Evolutionary conservation across 2,888 invertebrate genomes (phyloP), one percentile per base, ranked within the genome.

Genomic region (Scaptomyza tumidula): DNA sequence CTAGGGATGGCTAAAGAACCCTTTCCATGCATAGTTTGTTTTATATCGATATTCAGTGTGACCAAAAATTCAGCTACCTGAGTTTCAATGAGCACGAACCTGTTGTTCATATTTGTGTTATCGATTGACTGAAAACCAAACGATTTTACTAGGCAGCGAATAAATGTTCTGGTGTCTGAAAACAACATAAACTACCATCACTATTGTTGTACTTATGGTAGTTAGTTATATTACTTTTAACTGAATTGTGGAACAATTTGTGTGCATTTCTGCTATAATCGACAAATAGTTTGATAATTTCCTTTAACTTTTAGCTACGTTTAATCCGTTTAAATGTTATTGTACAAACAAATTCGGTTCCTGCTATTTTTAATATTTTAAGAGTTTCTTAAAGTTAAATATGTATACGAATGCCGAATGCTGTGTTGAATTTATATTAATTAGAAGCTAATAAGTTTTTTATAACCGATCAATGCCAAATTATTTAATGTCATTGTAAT

Each of bases 1-100:
- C 7, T 31, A 66, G 50, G 1, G 55, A 57, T 60, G 70, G 59
- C 45, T 13, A 59, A 31, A 31, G 9, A 37, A 9, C 9, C 3
- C 24, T 24, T 2, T 0, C 10, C 19, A 19, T 35, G 35, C 24
- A 29, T 31, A 16, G 10, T 44, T 44, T 39, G 16, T 24, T 49
- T 35, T 16, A 33, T 49, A 67, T 24, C 50, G 24, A 35, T 60
- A 39, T 13, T 5, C 13, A 46, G 16, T 41, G 27, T 33, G 14
- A 43, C 37, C 65, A 6, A 6, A 5, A 37, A 11, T 6, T 0
- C 11, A 14, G n/a, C 10, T n/a, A n/a, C n/a, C n/a, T n/a, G n/a
- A n/a, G n/a, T n/a, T n/a, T n/a, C n/a, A n/a, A n/a, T n/a, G n/a
- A n/a, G n/a, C n/a, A 39, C 4, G 33, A 60, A 60, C 27, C 48